Conservation (phyloP, 2,113 vertebrate genomes). For the Seriola dumerili region DNA sequence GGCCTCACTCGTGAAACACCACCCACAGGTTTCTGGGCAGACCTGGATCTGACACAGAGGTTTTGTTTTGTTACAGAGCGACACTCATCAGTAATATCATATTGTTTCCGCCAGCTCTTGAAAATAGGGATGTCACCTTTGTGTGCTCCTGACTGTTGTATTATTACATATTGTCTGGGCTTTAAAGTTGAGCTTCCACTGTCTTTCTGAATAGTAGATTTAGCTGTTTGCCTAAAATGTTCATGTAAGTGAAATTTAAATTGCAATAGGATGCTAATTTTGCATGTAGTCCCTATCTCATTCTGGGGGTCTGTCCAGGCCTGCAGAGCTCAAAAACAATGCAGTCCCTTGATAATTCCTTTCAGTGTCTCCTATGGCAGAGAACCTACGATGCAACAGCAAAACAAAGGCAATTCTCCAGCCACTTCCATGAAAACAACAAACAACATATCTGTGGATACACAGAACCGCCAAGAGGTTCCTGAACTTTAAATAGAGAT, state of each 20-base stretch:
- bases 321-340: constrained; percentile 48
- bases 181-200: background rate
- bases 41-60: constrained; percentile 78
- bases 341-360: constrained; percentile 61
- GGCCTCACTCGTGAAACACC: constrained; percentile 77
- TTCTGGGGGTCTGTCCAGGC: constrained; percentile 10
- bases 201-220: background rate
- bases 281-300: background rate
- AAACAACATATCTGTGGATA: constrained; percentile 39
- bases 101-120: constrained; percentile 54
- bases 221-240: constrained; percentile 3
- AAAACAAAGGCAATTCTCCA: constrained; percentile 53
- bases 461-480: constrained; percentile 19
- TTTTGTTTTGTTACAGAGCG: constrained; percentile 71
- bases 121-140: constrained; percentile 59
- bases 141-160: constrained; percentile 21
- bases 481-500: constrained; percentile 27
- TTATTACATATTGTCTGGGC: background rate
- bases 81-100: constrained; percentile 46
- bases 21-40: constrained; percentile 74
- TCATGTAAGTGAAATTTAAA: constrained; percentile 21
- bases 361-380: constrained; percentile 36
- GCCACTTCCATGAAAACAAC: constrained; percentile 33
- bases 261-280: constrained; percentile 9
- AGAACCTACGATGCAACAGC: background rate